Conservation (phyloP, 2,797 vertebrate species). For the Acipenser ruthenus region DNA sequence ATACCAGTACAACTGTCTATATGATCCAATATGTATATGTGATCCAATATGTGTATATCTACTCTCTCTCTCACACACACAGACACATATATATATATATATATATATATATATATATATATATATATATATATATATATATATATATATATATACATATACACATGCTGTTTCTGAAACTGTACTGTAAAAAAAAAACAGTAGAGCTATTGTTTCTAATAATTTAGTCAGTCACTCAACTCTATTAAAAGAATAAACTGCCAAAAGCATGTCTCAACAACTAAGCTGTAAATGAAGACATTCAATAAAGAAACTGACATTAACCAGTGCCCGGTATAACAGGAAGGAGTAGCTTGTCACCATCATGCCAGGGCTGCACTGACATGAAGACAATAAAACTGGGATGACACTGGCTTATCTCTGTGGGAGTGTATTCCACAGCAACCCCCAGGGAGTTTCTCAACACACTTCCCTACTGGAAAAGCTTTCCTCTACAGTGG, state of each 20-base stretch:
- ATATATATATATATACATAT: neutral
- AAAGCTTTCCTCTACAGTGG: slow-evolving; percentile 46
- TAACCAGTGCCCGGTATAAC: too few species aligned
- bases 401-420: too few species aligned
- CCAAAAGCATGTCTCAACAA: too few species aligned
- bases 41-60: neutral
- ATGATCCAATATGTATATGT: neutral
- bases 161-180: neutral
- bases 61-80: neutral
- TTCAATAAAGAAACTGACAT: too few species aligned
- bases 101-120: neutral
- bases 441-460: too few species aligned
- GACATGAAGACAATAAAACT: slow-evolving; percentile 3
- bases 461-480: slow-evolving; percentile 27
- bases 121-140: slow-evolving; percentile 1
- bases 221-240: too few species aligned
- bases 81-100: slow-evolving; percentile 1
- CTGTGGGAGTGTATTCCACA: too few species aligned
- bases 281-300: too few species aligned
- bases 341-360: neutral
- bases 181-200: too few species aligned
- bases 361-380: slow-evolving; percentile 7
- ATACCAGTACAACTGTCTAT: too few species aligned
- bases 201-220: too few species aligned
- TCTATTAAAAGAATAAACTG: too few species aligned